Percentiles rank a stretch among this genome's conserved stretches.
Conservation (phyloP, 2,888 invertebrate genomes). For the Caenorhabditis sp. region DNA sequence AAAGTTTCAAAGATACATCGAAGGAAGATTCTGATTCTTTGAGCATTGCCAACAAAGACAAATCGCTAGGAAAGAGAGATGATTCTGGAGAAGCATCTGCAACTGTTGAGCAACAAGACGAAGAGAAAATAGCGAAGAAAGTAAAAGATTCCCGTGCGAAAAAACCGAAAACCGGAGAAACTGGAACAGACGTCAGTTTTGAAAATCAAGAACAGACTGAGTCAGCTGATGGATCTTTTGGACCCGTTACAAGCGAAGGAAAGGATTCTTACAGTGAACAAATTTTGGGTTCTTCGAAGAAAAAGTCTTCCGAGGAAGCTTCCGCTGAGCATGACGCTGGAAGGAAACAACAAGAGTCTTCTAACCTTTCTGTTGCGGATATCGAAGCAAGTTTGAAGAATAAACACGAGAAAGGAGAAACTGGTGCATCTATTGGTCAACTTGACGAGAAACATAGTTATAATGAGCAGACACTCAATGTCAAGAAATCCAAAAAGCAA, state of each 20-base stretch:
- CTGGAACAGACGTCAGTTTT: not conserved
- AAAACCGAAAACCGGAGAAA: constrained; percentile 4
- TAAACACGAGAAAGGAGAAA: not conserved
- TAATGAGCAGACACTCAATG: constrained; percentile 45
- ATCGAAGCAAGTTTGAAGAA: constrained; percentile 7
- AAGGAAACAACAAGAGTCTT: not conserved
- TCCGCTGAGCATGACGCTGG: not conserved
- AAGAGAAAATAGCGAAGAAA: constrained; percentile 29
- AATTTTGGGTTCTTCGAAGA: constrained; percentile 13
- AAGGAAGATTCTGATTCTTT: constrained; percentile 23
- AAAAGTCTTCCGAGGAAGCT: constrained; percentile 4
- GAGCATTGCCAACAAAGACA: constrained; percentile 33
- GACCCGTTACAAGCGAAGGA: not conserved
- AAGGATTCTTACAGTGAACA: constrained; percentile 21
- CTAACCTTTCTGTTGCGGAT: constrained; percentile 6
- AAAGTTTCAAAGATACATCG: constrained; percentile 2
- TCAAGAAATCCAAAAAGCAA: constrained; percentile 33
- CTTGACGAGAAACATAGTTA: constrained; percentile 35
- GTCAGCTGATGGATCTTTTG: not conserved
- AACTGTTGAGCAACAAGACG: constrained; percentile 51
- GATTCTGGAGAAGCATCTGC: constrained; percentile 48
- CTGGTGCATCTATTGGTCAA: constrained; percentile 10
- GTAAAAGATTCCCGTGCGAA: constrained; percentile 8
- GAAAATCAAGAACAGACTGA: not conserved
- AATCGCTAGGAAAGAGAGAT: constrained; percentile 20